These are phyloP conservation scores for Scaptomyza caliginosa DNA, from an alignment of 2,888 invertebrate species.

Conservation along the genomic window DNA sequence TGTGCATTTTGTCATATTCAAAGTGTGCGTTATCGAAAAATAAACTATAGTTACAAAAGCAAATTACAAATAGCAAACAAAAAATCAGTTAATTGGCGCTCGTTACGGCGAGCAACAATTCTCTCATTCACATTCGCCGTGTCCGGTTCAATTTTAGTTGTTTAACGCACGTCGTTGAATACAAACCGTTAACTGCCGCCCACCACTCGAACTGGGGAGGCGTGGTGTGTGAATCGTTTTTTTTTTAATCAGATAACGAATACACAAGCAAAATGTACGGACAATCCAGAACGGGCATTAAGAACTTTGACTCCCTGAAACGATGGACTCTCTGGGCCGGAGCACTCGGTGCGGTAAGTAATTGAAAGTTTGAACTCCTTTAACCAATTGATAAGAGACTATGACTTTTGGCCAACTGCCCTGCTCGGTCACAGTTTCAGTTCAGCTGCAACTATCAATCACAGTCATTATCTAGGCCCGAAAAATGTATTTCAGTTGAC, in stretches of 20 bases:
- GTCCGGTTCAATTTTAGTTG: slow-evolving; percentile 58
- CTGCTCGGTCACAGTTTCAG: not conserved
- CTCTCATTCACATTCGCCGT: slow-evolving; percentile 22
- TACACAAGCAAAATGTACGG: slow-evolving; percentile 52
- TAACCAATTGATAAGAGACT: slow-evolving; percentile 31
- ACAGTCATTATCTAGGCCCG: slow-evolving; percentile 22
- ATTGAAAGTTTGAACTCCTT: slow-evolving; percentile 43
- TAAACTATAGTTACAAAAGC: slow-evolving; percentile 38
- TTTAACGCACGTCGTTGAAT: slow-evolving; percentile 50
- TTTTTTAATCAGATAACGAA: not conserved
- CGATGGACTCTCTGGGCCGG: slow-evolving; percentile 59
- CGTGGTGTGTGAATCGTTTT: slow-evolving; percentile 23
- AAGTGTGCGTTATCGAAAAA: slow-evolving; percentile 48
- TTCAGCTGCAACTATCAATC: slow-evolving; percentile 35
- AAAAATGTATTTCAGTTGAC: slow-evolving; percentile 9
- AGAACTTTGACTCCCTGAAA: slow-evolving; percentile 59
- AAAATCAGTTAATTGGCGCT: slow-evolving; percentile 57
- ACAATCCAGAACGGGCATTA: slow-evolving; percentile 42
- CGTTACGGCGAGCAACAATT: slow-evolving; percentile 48
- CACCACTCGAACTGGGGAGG: slow-evolving; percentile 29
- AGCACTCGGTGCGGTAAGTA: slow-evolving; percentile 65
- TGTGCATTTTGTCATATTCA: slow-evolving; percentile 31
- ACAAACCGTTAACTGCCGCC: slow-evolving; percentile 44
- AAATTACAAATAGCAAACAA: slow-evolving; percentile 36
- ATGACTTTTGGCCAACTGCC: slow-evolving; percentile 26